Conservation (phyloP, 2,113 vertebrate genomes). For the Panthera leo region DNA sequence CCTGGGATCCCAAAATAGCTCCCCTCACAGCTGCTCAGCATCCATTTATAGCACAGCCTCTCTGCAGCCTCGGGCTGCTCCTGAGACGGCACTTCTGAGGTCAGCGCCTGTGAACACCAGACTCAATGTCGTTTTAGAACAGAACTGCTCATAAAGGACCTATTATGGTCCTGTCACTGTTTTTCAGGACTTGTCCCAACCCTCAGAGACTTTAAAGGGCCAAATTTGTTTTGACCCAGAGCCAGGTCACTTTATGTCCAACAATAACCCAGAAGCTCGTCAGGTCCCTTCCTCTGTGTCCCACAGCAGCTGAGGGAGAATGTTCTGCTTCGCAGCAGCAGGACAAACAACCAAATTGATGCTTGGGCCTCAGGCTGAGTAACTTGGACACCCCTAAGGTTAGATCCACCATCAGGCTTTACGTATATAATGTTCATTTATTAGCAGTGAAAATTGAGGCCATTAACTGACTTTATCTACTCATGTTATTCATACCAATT, state of each 20-base stretch:
- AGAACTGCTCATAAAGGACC: constrained; percentile 45
- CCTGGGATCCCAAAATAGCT: constrained; percentile 73
- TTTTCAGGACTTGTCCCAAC: background rate
- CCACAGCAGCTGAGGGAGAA: constrained; percentile 5
- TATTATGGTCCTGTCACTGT: constrained; percentile 53
- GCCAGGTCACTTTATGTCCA: constrained; percentile 64
- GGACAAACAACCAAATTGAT: background rate
- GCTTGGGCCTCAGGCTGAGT: background rate
- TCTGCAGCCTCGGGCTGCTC: background rate
- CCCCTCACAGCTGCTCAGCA: constrained; percentile 64
- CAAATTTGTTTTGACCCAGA: constrained; percentile 65
- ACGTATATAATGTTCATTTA: background rate
- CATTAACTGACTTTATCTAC: background rate
- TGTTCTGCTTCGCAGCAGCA: background rate
- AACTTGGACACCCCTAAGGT: background rate
- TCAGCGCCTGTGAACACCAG: background rate
- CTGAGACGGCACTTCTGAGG: constrained; percentile 34
- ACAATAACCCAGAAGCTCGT: constrained; percentile 56
- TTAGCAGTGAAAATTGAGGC: background rate
- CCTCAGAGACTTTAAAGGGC: constrained; percentile 39
- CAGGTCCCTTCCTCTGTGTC: background rate
- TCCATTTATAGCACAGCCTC: constrained; percentile 59
- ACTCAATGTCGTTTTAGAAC: constrained; percentile 37
- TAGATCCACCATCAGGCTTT: background rate
- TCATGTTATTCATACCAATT: background rate